A percentile compares a stretch with the other conserved stretches of the same genome.
These are phyloP conservation scores for Chaetops frenatus DNA, from an alignment of 2,113 vertebrate species.

Conservation along the genomic window DNA sequence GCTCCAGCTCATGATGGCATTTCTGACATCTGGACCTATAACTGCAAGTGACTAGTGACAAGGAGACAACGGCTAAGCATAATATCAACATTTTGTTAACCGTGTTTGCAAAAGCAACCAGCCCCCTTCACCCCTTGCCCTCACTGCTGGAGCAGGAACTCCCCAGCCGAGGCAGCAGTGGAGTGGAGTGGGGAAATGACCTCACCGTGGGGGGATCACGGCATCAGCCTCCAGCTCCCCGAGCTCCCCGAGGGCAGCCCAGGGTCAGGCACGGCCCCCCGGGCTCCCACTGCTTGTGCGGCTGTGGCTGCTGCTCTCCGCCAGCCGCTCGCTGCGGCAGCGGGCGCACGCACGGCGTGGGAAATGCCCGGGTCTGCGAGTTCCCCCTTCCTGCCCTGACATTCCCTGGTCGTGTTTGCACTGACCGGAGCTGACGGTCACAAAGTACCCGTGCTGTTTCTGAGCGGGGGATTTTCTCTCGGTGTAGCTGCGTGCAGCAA, in stretches of 20 bases:
- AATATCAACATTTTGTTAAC: slow-evolving; percentile 64
- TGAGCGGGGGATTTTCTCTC: neutral
- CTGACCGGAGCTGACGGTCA: accelerated
- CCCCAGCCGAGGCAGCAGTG: neutral
- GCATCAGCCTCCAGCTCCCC: neutral
- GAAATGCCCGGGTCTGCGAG: neutral
- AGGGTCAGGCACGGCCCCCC: neutral
- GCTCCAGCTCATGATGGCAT: neutral
- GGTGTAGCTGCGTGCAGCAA: accelerated
- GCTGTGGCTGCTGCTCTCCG: neutral
- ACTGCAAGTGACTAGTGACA: slow-evolving; percentile 37
- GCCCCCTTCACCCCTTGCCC: slow-evolving; percentile 43
- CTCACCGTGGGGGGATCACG: accelerated
- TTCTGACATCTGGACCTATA: slow-evolving; percentile 2
- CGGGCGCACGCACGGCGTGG: neutral
- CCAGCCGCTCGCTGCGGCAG: accelerated
- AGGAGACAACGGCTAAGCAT: slow-evolving; percentile 43
- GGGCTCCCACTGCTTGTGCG: neutral
- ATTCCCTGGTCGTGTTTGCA: neutral
- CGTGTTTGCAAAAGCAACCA: slow-evolving; percentile 19
- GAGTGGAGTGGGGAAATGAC: neutral
- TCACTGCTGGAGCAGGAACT: slow-evolving; percentile 31
- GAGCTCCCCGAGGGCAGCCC: neutral
- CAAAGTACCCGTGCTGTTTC: neutral
- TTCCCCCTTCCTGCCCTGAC: neutral